Evolutionary conservation across 37 sponge, comb jelly and placozoan genomes (phyloP).

Genomic region (Agelas oroides): DNA sequence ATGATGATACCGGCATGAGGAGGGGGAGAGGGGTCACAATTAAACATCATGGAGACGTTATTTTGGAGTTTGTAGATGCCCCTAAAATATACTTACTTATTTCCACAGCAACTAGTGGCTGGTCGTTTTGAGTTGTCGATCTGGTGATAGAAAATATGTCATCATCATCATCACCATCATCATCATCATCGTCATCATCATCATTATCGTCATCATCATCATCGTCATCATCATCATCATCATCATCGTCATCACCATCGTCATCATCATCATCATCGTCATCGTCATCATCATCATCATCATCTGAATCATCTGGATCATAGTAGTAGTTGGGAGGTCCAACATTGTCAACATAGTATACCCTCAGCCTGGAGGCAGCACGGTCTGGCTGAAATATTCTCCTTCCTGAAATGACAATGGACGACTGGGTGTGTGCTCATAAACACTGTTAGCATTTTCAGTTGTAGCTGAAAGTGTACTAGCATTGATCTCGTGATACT

Average conservation of each 20-base stretch:
- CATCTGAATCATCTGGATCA: neutral
- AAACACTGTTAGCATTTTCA: neutral
- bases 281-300: neutral
- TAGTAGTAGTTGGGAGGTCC: neutral
- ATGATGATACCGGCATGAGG: too few relatives aligned
- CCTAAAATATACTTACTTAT: constrained; percentile 11
- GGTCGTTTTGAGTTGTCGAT: neutral
- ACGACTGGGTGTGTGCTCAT: neutral
- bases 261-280: too few relatives aligned
- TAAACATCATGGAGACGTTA: too few relatives aligned
- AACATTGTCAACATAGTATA: neutral
- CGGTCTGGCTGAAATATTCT: constrained; percentile 12
- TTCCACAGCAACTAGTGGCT: constrained; percentile 1
- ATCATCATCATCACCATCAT: constrained; percentile 54
- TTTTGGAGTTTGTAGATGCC: too few relatives aligned
- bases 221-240: too few relatives aligned
- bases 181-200: constrained; percentile 38
- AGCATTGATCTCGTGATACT: neutral
- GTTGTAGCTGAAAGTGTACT: neutral
- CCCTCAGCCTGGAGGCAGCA: constrained; percentile 2
- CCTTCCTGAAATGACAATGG: constrained; percentile 7
- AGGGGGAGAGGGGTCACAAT: too few relatives aligned
- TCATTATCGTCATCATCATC: too few relatives aligned
- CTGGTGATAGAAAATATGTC: neutral
- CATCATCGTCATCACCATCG: too few relatives aligned